Evolutionary conservation across 1,140 invertebrate genomes (phyloP).

Genomic region (Habropoda laboriosa): DNA sequence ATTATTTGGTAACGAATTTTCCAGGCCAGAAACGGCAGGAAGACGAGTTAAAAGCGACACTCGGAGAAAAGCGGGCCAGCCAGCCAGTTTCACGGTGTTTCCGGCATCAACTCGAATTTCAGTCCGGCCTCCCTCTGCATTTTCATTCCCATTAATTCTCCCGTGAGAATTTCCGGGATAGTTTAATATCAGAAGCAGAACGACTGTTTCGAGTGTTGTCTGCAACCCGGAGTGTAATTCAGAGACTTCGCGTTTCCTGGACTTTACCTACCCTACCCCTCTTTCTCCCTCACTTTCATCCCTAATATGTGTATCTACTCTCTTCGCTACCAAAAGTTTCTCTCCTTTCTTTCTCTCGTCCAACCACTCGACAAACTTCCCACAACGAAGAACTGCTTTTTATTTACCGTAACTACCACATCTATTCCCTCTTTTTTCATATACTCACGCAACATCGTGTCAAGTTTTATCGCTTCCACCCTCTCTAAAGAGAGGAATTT

Average conservation of each 20-base stretch:
- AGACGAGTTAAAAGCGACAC: slow-evolving; percentile 10
- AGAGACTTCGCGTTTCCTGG: neutral
- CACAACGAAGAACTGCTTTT: neutral
- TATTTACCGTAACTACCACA: neutral
- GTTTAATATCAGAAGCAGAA: slow-evolving; percentile 56
- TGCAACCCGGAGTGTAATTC: slow-evolving; percentile 33
- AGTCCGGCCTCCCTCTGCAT: neutral
- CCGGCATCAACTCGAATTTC: slow-evolving; percentile 31
- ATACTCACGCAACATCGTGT: too few species aligned
- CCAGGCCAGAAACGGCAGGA: slow-evolving; percentile 13
- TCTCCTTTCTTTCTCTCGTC: neutral
- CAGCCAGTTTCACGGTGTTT: slow-evolving; percentile 9
- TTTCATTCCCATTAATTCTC: slow-evolving; percentile 41
- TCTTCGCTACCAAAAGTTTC: neutral
- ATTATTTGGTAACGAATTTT: slow-evolving; percentile 21
- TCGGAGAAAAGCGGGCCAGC: neutral
- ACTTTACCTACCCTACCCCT: neutral
- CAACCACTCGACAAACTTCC: neutral
- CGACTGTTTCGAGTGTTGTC: slow-evolving; percentile 38
- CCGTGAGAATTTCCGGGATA: slow-evolving; percentile 32
- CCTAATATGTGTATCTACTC: too few species aligned
- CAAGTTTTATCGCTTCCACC: neutral
- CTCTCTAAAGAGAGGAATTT: neutral
- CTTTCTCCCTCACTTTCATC: too few species aligned
- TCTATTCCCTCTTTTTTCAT: neutral